A percentile compares a stretch with the other conserved stretches of the same genome.
phyloP scores from a whole-genome alignment of 2,797 vertebrate species.

The Tauraco hartlaubi region DNA sequence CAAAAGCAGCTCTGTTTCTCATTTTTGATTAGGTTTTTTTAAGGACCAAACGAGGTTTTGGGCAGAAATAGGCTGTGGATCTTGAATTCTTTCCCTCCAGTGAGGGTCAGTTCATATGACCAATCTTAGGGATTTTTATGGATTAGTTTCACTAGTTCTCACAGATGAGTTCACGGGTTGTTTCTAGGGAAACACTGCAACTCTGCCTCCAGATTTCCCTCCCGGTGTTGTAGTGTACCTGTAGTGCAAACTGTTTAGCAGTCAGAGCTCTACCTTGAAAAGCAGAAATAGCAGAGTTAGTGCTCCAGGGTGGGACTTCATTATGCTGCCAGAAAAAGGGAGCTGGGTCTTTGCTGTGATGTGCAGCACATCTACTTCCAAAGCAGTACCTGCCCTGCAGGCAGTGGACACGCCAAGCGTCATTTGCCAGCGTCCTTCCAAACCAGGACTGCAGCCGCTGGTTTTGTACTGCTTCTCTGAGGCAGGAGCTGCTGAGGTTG shows the following conservation, averaged over 20 bases:
- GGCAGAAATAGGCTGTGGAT: not conserved
- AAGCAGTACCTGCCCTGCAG: not conserved
- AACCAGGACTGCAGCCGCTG: not conserved
- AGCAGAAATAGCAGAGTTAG: not conserved
- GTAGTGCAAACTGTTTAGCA: not conserved
- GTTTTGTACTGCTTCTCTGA: not conserved
- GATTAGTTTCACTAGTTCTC: not conserved
- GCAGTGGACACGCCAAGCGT: not conserved
- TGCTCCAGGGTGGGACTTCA: not conserved
- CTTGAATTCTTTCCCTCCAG: not conserved
- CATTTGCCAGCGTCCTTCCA: not conserved
- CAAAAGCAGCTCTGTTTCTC: not conserved
- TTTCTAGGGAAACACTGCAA: not conserved
- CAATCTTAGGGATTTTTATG: not conserved
- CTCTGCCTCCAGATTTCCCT: not conserved
- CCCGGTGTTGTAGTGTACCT: not conserved
- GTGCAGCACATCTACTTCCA: not conserved
- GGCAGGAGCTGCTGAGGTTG: not conserved
- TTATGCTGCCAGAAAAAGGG: not conserved
- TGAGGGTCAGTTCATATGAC: not conserved
- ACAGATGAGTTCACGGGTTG: not conserved
- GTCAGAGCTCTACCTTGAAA: not conserved
- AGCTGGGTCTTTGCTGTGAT: not conserved
- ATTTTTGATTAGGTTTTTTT: not conserved
- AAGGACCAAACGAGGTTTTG: not conserved